Conservation (phyloP, 2,113 vertebrate genomes). For the Caranx melampygus region DNA sequence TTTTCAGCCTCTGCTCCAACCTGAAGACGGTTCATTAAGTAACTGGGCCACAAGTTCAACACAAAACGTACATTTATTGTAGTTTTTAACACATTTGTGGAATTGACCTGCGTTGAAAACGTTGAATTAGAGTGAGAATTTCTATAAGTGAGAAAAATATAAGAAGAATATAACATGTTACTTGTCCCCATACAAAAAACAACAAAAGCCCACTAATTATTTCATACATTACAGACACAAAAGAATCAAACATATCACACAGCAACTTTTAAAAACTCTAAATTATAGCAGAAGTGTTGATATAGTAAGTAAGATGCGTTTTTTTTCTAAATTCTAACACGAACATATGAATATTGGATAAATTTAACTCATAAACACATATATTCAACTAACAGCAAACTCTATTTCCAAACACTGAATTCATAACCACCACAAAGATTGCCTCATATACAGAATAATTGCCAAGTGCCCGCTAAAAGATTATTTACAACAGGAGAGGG, state of each 20-base stretch:
- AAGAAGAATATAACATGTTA: background rate
- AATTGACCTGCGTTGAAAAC: background rate
- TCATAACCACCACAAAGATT: conserved; percentile 23
- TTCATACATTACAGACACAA: conserved; percentile 11
- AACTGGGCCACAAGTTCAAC: conserved; percentile 33
- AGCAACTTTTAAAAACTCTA: background rate
- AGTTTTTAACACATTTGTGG: background rate
- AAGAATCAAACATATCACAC: conserved; percentile 15
- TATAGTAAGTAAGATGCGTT: background rate
- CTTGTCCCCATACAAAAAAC: background rate
- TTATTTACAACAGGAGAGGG: conserved; percentile 70
- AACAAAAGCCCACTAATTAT: background rate
- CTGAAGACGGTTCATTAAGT: conserved; percentile 17
- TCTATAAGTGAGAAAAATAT: background rate
- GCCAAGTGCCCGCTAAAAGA: conserved; percentile 62
- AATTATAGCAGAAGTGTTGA: background rate
- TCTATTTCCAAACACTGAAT: conserved; percentile 16
- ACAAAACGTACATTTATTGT: conserved; percentile 14
- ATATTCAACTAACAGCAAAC: conserved; percentile 19
- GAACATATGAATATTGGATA: background rate
- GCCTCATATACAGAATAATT: conserved; percentile 59
- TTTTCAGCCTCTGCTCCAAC: background rate
- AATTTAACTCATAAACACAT: conserved; percentile 8
- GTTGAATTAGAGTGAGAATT: background rate
- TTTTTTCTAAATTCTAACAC: background rate